These are phyloP conservation scores for Leucopternis melanops DNA, from an alignment of 2,113 vertebrate genomes.

Conservation along the genomic window DNA sequence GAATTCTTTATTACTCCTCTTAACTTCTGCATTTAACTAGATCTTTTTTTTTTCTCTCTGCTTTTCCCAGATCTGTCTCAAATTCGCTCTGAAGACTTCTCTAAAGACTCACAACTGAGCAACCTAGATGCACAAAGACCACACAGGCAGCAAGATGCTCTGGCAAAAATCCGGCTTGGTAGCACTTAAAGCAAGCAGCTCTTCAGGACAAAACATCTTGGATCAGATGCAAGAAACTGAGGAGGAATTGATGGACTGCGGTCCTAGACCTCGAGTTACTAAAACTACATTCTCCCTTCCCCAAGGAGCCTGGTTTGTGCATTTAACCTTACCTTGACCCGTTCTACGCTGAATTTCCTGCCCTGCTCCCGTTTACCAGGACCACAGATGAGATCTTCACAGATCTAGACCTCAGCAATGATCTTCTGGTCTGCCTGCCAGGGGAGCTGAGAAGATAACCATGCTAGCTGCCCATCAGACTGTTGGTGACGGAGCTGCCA, in stretches of 20 bases:
- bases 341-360: not conserved
- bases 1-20: not conserved
- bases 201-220: not conserved
- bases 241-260: not conserved
- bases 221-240: not conserved
- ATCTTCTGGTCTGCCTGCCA: not conserved
- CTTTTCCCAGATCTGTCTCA: constrained; percentile 15
- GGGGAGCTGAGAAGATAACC: constrained; percentile 11
- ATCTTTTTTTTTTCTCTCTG: not conserved
- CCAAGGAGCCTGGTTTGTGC: not conserved
- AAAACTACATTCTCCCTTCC: not conserved
- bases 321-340: not conserved
- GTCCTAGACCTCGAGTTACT: not conserved
- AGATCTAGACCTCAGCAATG: not conserved
- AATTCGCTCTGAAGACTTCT: constrained; percentile 40
- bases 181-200: not conserved
- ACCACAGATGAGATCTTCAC: not conserved
- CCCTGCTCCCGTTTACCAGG: not conserved
- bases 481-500: not conserved
- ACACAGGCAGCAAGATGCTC: not conserved
- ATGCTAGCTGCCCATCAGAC: not conserved
- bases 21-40: not conserved
- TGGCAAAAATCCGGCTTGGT: not conserved
- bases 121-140: not conserved
- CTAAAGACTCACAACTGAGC: not conserved